Evolutionary conservation across 1,140 invertebrate genomes (phyloP), one percentile per base, ranked within the genome.

Genomic region (Spodoptera litura): DNA sequence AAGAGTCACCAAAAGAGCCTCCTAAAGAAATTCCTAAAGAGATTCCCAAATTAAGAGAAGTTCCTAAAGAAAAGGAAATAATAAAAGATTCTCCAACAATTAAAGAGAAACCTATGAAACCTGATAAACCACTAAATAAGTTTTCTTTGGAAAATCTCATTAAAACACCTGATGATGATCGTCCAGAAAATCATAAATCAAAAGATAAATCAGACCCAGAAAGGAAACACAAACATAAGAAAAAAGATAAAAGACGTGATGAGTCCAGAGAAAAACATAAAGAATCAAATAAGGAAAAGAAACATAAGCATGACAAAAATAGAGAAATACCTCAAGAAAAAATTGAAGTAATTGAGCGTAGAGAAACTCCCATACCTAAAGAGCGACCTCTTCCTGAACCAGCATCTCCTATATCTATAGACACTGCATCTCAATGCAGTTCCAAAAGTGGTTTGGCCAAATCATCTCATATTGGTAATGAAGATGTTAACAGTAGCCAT

Each of bases 251-350:
- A 88, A 95, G 94, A 81, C 87, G 92, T 72, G 94, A 95, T 91
- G 93, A 94, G 83, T 94, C 91, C 64, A 94, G 94, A 82, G 94
- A 95, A 81, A 95, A 95, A 87, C 94, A 94, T 81, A 96, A 95
- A 87, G 95, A 95, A 73, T 91, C 94, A 5, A 92, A 86, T 81
- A 93, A 95, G 74, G 95, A 96, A 82, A 96, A 96, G 82, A 96
- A 96, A 84, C 95, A 95, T 80, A 96, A 96, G 83, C 95, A 95
- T 87, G 95, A 96, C 9, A 96, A 96, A 81, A 88, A 90, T 70
- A 89, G 93, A 73, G 95, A 95, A 76, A 88, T 92, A 81, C 87
- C 84, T 53, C 66, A 87, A 78, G 91, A 95, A 87, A 89, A 93
- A 91, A 81, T 88, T 72, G 94, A 95, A 78, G 78, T 91, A 49